Conservation (phyloP, 2,113 vertebrate genomes). For the Rhizomys pruinosus region DNA sequence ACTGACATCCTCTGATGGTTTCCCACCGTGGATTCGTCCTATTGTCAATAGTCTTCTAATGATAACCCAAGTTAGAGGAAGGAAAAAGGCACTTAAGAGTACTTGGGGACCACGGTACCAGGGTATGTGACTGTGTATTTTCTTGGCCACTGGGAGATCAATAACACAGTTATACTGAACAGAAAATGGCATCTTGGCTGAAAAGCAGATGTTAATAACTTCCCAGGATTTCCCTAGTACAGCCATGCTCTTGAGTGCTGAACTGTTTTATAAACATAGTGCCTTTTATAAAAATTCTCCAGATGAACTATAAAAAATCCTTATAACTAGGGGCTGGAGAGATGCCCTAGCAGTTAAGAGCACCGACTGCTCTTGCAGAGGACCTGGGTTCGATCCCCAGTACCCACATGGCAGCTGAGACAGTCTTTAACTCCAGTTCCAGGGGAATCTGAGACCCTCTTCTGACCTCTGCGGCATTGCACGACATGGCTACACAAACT, state of each 20-base stretch:
- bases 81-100: not conserved
- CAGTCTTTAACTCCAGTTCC: no score
- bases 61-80: not conserved
- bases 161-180: not conserved
- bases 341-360: no score
- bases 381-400: no score
- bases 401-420: no score
- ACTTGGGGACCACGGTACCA: not conserved
- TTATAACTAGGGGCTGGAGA: no score
- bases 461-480: no score
- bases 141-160: not conserved
- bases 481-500: no score
- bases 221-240: not conserved
- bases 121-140: not conserved
- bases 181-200: not conserved
- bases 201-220: not conserved
- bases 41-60: not conserved
- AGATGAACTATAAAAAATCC: slow-evolving; percentile 37
- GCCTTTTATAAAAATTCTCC: slow-evolving; percentile 50
- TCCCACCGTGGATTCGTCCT: not conserved
- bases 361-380: no score
- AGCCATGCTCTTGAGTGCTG: slow-evolving; percentile 2
- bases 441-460: no score
- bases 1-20: not conserved
- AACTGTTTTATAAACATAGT: slow-evolving; percentile 33